These are phyloP conservation scores for Acrocephalus kingi DNA, from an alignment of 2,113 vertebrate genomes.

Conservation along the genomic window DNA sequence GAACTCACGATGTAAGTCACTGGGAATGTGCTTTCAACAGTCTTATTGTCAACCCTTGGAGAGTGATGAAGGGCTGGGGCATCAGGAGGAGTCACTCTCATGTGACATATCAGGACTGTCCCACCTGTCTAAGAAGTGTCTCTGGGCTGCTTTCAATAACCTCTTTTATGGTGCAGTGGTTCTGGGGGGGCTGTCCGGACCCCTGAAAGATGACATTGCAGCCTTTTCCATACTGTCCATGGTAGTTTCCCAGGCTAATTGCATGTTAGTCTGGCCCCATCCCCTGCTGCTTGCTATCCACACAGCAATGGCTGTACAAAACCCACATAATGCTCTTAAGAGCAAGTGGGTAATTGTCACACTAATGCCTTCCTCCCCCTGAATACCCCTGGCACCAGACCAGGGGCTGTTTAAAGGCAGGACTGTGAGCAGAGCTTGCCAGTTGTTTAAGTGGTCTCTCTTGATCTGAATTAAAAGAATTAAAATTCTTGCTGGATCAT, in stretches of 20 bases:
- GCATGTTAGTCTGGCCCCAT: neutral
- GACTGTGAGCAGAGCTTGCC: neutral
- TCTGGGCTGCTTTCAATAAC: neutral
- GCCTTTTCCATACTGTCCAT: neutral
- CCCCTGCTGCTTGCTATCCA: neutral
- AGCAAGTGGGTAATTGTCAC: neutral
- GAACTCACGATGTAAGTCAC: neutral
- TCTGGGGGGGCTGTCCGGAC: neutral
- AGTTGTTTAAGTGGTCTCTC: conserved; percentile 3
- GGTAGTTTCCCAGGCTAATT: neutral
- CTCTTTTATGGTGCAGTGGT: neutral
- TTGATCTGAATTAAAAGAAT: neutral
- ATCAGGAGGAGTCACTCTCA: neutral
- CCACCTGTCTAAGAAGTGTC: neutral
- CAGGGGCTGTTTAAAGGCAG: neutral
- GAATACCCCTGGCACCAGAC: neutral
- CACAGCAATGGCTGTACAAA: neutral
- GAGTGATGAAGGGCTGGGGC: neutral
- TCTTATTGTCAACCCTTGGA: neutral
- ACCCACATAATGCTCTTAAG: neutral
- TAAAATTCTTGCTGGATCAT: conserved; percentile 33
- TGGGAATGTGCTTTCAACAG: neutral
- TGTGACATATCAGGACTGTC: neutral
- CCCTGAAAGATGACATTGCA: rapidly evolving
- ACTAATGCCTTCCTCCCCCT: neutral